Base-by-base conservation (phyloP, 2,113 vertebrate genomes). In the Sitta europaea region DNA sequence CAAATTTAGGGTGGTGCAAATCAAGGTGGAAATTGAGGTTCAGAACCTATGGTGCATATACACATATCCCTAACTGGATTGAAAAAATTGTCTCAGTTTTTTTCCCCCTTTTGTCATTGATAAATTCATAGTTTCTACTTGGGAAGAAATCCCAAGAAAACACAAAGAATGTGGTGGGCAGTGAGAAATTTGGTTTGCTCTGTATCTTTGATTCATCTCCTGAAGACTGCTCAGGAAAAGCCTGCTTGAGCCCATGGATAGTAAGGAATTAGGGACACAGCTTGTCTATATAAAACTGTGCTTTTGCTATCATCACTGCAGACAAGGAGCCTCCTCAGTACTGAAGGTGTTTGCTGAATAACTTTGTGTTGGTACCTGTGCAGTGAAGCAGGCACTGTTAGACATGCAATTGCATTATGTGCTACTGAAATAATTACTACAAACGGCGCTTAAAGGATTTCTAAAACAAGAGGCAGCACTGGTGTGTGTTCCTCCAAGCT, bases 21-120 rank as follows among this genome's bases (percentile, higher is more conserved):
- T 48, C 28, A 48, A 75, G 43, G 21, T 27, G 12, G 65, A 21
- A 91, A 67, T 68, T 85, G 22, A 19, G 6, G 17, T 27, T 66
- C 16, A 45, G 31, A 93, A 65, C 11, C 8, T 48, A 47, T 74
- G 23, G 11, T 81, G 15, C 20, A 65, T 21, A 28, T 7, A 54
- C 15, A 14, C 16, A 36, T 29, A 36, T 7, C 8, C 28, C 23
- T 29, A 33, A 38, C 1, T 36, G 27, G 10, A 65, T 5, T 54
- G 47, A 22, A 65, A 61, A 55, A 50, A 24, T 1, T 1, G 2
- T 42, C 59, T 48, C 5, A 1, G 3, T 14, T 36, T 35, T 8
- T 6, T 9, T 2, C 1, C 3, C 8, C 4, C 5, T 5, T 33
- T 80, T 82, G 28, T 77, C 53, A 77, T 25, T 12, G 12, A 65